Evolutionary conservation across 2,113 vertebrate species (phyloP).

Genomic region (Holacanthus passer): DNA sequence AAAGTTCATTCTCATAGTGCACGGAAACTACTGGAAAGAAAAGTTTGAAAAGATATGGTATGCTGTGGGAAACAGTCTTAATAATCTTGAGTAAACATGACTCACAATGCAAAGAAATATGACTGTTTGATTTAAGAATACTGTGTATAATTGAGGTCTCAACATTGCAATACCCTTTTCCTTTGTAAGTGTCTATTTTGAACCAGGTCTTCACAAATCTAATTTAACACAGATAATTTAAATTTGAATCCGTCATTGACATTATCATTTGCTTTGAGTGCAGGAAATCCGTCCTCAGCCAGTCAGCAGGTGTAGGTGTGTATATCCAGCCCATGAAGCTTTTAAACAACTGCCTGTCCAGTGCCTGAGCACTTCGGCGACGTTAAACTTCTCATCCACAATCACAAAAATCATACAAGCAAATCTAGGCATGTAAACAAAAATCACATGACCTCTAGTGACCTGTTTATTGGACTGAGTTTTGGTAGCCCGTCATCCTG

Average conservation of each 20-base stretch:
- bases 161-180: background rate
- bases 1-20: background rate
- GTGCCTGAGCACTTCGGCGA: background rate
- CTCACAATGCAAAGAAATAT: background rate
- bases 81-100: background rate
- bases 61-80: background rate
- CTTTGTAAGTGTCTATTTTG: no score
- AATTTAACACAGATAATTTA: background rate
- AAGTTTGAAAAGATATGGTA: background rate
- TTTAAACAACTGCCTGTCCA: background rate
- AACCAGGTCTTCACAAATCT: background rate
- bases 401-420: no score
- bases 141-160: background rate
- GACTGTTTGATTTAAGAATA: background rate
- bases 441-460: conserved; percentile 8
- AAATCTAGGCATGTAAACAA: conserved; percentile 22
- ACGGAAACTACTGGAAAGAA: background rate
- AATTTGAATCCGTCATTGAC: no score
- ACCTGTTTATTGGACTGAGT: conserved; percentile 23
- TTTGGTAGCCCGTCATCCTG: conserved; percentile 38
- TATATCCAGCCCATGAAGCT: background rate
- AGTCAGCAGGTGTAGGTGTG: conserved; percentile 2
- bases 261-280: background rate
- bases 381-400: no score
- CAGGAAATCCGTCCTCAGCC: background rate